These are phyloP conservation scores for Phasianus colchicus DNA, from an alignment of 2,113 vertebrate genomes.

Conservation along the genomic window DNA sequence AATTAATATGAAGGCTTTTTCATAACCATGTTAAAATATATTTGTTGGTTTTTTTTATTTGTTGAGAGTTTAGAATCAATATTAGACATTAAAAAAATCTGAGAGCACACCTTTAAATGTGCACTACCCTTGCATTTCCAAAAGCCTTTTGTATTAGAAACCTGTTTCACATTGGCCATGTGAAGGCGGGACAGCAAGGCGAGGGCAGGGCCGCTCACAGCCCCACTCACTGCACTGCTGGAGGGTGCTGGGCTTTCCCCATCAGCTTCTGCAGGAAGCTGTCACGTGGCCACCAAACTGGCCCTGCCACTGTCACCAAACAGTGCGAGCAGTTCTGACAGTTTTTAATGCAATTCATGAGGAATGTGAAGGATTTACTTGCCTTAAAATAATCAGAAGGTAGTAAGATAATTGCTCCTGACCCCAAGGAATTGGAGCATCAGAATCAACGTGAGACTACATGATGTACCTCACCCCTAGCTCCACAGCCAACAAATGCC, in stretches of 20 bases:
- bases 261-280: neutral
- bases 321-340: accelerated
- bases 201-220: neutral
- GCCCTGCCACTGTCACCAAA: neutral
- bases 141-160: neutral
- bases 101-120: neutral
- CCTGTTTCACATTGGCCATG: neutral
- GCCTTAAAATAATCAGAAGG: neutral
- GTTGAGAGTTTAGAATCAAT: neutral
- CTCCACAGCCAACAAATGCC: neutral
- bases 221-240: neutral
- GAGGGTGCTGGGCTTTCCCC: neutral
- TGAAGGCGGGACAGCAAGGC: neutral
- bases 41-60: neutral
- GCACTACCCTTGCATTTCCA: neutral
- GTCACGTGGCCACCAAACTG: neutral
- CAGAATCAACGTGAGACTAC: neutral
- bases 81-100: neutral
- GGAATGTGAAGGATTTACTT: neutral
- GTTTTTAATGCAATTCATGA: neutral
- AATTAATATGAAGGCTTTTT: conserved; percentile 1
- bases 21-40: neutral
- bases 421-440: neutral
- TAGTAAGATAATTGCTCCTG: neutral
- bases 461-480: neutral